Evolutionary conservation across 2,797 vertebrate species (phyloP), one percentile per base, ranked within the genome.

Genomic region (Sandelia bainsii): DNA sequence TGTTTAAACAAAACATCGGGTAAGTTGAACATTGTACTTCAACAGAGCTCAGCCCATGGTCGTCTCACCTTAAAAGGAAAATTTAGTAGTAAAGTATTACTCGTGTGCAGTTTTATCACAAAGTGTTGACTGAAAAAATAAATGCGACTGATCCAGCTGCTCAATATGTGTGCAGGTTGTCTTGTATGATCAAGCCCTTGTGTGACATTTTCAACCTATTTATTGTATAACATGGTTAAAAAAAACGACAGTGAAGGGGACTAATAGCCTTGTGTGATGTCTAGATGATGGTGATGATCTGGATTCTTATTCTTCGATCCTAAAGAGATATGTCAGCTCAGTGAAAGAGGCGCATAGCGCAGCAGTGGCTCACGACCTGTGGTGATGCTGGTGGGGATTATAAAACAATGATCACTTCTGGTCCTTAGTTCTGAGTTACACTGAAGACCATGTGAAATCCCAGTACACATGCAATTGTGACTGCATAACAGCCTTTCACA

Each of bases 361-460:
- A n/a, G 42, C 45, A 16, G 48, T n/a, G 32, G 37, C n/a, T 58
- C 50, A 20, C 27, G 23, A 23, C 57, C 49, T 32, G 22, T 46
- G 39, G 8, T 23, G 50, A 56, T 40, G 22, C 67, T 61, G 22
- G 3, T 61, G 62, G 60, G 51, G 51, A 82, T 78, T 53, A 74
- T 66, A 45, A 59, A 73, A 17, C 40, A 44, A 10, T 39, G 11
- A 39, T 12, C 51, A 37, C 54, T 62, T 57, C 12, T 71, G 66
- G 39, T 59, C 25, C 45, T 72, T 44, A 16, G 57, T 46, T 59
- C 29, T 61, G 32, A 71, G 37, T 62, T 48, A n/a, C 37, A 69
- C 70, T 65, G 53, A 79, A 73, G 56, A 32, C 17, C 23, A 53
- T 27, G 46, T 48, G 58, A 20, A 58, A 74, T 50, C 74, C 49